Evolutionary conservation across 2,113 vertebrate genomes (phyloP).

Genomic region (Ariopsis seemanni): DNA sequence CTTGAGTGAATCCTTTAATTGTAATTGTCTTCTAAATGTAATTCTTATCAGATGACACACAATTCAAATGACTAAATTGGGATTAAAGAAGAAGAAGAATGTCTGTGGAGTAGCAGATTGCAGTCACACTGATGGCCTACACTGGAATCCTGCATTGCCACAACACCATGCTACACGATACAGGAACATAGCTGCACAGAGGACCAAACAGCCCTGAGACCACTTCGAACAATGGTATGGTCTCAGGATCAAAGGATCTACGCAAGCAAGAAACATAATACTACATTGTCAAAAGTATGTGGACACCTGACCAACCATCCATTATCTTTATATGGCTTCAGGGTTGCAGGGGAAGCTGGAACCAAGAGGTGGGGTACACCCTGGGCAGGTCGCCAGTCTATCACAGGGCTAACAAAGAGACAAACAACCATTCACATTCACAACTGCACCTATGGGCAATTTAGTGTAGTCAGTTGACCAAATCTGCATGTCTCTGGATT

Average conservation of each 20-base stretch:
- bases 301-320: background rate
- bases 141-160: background rate
- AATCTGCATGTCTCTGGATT: no score
- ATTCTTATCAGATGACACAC: background rate
- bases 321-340: no score
- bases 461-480: no score
- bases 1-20: background rate
- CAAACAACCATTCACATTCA: no score
- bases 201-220: background rate
- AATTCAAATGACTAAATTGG: background rate
- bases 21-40: background rate
- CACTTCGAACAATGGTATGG: background rate
- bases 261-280: background rate
- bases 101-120: background rate
- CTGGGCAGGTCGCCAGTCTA: no score
- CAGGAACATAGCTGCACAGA: background rate
- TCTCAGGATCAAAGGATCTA: background rate
- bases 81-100: background rate
- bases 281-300: background rate
- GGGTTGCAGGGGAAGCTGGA: no score
- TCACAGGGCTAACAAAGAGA: no score
- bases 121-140: background rate
- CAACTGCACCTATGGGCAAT: no score
- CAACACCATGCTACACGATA: background rate
- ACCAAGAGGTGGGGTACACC: no score